phyloP scores from a whole-genome alignment of 2,113 vertebrate genomes.

The Propithecus coquereli region DNA sequence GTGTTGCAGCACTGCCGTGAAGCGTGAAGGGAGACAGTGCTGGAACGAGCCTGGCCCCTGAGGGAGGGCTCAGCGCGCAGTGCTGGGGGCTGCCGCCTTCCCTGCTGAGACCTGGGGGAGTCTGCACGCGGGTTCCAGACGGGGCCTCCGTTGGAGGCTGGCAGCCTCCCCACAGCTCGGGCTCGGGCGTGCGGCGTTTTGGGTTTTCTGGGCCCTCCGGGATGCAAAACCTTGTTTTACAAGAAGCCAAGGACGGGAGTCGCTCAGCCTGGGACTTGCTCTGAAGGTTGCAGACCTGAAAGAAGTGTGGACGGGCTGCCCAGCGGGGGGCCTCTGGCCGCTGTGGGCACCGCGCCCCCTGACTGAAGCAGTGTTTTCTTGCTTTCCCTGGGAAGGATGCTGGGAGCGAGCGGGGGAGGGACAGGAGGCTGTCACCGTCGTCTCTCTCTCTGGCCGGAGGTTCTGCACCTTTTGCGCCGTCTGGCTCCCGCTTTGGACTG shows the following conservation, averaged over 20 bases:
- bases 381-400: neutral
- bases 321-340: neutral
- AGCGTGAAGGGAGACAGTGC: accelerated
- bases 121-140: accelerated
- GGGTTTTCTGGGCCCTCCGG: neutral
- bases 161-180: neutral
- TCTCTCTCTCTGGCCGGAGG: neutral
- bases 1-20: neutral
- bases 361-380: accelerated
- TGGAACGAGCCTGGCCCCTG: neutral
- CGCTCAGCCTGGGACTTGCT: neutral
- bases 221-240: neutral
- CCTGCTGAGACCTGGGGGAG: neutral
- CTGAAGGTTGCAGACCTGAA: neutral
- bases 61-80: accelerated
- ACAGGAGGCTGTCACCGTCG: accelerated
- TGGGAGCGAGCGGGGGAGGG: neutral
- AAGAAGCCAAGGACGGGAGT: neutral
- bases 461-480: neutral
- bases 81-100: accelerated
- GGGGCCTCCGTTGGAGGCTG: neutral
- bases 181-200: neutral
- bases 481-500: accelerated
- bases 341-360: accelerated
- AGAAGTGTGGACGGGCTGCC: neutral